Evolutionary conservation across 2,797 vertebrate species (phyloP).

Genomic region (Babyrousa celebensis): DNA sequence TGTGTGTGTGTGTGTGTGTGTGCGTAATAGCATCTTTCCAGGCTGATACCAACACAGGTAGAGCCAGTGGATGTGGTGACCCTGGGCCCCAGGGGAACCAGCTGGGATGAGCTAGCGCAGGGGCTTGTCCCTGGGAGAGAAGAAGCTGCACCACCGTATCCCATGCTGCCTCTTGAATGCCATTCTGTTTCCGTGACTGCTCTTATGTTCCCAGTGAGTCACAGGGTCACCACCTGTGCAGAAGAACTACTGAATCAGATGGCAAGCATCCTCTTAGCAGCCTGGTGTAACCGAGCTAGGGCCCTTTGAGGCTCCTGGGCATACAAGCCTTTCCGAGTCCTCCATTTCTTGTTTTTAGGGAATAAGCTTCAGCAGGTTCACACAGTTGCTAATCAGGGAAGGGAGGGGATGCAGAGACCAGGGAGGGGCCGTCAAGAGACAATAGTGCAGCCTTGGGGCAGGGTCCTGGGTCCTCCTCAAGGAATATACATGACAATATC

Average conservation of each 20-base stretch:
- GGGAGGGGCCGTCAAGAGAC: no score
- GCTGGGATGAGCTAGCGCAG: neutral
- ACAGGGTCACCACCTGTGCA: neutral
- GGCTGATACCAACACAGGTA: neutral
- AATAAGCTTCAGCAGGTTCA: no score
- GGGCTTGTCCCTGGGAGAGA: no score
- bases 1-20: neutral
- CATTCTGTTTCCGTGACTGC: neutral
- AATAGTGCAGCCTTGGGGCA: no score
- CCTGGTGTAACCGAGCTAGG: neutral
- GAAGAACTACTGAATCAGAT: neutral
- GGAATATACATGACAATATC: no score
- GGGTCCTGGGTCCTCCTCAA: no score
- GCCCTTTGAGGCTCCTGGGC: no score
- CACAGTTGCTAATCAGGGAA: no score
- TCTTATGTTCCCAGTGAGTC: neutral
- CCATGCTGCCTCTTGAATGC: neutral
- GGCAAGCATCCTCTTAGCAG: neutral
- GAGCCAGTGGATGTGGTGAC: neutral
- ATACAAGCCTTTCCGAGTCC: no score
- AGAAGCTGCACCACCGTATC: neutral
- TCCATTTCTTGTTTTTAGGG: no score
- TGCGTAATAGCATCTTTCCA: neutral
- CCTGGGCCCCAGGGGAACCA: neutral
- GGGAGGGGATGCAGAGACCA: no score